Percentiles rank a stretch among this genome's conserved stretches.
phyloP scores from a whole-genome alignment of 1,140 invertebrate genomes.

The Saxidomus purpurata region DNA sequence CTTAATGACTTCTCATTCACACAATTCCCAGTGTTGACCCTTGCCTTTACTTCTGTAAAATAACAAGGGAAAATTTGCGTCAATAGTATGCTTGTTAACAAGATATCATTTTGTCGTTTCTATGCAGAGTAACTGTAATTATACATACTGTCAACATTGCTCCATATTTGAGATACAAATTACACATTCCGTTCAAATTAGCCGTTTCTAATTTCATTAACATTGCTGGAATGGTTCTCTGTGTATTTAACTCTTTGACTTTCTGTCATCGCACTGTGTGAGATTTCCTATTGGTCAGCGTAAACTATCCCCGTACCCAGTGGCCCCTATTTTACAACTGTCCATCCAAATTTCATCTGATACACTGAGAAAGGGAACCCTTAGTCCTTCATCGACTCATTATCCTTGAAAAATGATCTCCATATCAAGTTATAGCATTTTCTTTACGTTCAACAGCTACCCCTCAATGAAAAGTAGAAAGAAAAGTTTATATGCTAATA shows the following conservation, averaged over 20 bases:
- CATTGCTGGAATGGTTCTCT: slow-evolving; percentile 36
- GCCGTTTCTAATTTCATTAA: slow-evolving; percentile 65
- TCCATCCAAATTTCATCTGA: slow-evolving; percentile 15
- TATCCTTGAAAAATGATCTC: slow-evolving; percentile 5
- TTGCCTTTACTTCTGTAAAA: slow-evolving; percentile 25
- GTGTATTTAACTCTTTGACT: slow-evolving; percentile 52
- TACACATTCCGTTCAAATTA: slow-evolving; percentile 56
- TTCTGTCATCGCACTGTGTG: slow-evolving; percentile 42
- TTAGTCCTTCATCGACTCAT: background rate
- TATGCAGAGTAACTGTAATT: slow-evolving; percentile 39
- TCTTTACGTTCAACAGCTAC: background rate
- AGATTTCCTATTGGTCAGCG: slow-evolving; percentile 14
- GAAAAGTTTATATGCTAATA: slow-evolving; percentile 23
- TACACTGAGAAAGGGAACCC: background rate
- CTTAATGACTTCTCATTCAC: slow-evolving; percentile 53
- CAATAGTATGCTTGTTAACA: slow-evolving; percentile 57
- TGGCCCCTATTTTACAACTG: slow-evolving; percentile 19
- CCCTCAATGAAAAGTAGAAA: background rate
- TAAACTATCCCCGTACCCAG: slow-evolving; percentile 21
- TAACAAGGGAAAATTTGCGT: slow-evolving; percentile 43
- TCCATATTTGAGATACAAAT: slow-evolving; percentile 29
- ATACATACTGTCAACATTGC: slow-evolving; percentile 39
- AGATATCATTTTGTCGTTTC: slow-evolving; percentile 48
- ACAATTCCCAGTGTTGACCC: slow-evolving; percentile 30
- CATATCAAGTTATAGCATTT: background rate